These are phyloP conservation scores for Amblyteles armatorius DNA, from an alignment of 2,888 invertebrate species.

Conservation along the genomic window DNA sequence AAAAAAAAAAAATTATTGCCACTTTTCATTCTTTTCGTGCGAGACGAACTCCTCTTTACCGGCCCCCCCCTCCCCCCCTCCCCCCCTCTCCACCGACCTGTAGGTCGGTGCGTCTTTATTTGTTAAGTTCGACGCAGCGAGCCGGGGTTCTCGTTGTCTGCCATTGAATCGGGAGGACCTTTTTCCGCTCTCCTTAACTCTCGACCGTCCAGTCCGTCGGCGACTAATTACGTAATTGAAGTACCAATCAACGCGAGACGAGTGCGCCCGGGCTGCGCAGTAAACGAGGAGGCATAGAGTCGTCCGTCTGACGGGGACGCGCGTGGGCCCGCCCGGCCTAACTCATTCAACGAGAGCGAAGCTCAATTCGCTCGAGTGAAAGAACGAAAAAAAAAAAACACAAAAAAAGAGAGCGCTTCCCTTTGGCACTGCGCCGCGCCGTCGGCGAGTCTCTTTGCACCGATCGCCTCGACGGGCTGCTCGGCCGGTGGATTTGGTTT, in stretches of 20 bases:
- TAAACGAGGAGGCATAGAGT: conserved; percentile 26
- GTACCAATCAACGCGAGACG: conserved; percentile 69
- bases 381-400: conserved; percentile 54
- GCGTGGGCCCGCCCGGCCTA: conserved; percentile 50
- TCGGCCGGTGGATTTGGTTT: conserved; percentile 40
- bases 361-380: conserved; percentile 58
- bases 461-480: not conserved
- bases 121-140: conserved; percentile 33
- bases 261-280: conserved; percentile 22
- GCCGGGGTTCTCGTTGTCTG: conserved; percentile 39
- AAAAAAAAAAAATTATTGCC: not conserved
- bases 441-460: not conserved
- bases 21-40: not conserved
- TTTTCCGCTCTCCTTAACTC: conserved; percentile 64
- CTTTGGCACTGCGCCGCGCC: conserved; percentile 35
- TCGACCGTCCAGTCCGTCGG: conserved; percentile 61
- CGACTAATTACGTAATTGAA: conserved; percentile 70
- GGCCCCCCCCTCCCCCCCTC: too few species aligned
- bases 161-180: conserved; percentile 59
- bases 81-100: not conserved
- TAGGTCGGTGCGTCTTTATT: conserved; percentile 35
- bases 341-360: conserved; percentile 44
- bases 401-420: conserved; percentile 26
- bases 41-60: not conserved
- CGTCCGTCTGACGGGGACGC: conserved; percentile 32